Percentiles rank a stretch among this genome's conserved stretches.
Evolutionary conservation across 2,797 vertebrate genomes (phyloP).

Genomic region (Allochrocebus solatus): DNA sequence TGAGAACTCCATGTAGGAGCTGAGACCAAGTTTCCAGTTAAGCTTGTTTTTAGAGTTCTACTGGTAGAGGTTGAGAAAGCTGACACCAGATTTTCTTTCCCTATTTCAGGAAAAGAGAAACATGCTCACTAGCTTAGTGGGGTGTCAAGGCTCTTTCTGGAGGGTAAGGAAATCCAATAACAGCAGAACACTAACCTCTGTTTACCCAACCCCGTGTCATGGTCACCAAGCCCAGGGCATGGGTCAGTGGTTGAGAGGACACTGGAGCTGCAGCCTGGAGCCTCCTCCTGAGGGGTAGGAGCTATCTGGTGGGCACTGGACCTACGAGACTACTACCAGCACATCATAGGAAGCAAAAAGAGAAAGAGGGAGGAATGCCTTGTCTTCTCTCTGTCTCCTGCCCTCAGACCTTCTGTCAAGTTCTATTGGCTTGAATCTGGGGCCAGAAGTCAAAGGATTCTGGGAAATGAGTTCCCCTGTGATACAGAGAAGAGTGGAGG

Average conservation of each 20-base stretch:
- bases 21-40: background rate
- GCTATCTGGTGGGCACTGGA: background rate
- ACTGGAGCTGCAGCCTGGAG: background rate
- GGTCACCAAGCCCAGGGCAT: background rate
- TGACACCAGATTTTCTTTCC: conserved; percentile 69
- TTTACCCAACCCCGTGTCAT: background rate
- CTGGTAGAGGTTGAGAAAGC: conserved; percentile 34
- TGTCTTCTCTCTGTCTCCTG: background rate
- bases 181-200: background rate
- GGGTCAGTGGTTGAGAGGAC: background rate
- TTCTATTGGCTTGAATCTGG: background rate
- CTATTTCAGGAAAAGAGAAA: conserved; percentile 66
- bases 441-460: background rate
- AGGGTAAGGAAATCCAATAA: background rate
- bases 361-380: background rate
- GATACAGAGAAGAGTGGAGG: background rate
- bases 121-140: background rate
- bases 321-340: background rate
- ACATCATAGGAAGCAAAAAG: background rate
- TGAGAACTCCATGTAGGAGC: background rate
- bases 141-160: background rate
- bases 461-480: background rate
- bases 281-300: background rate
- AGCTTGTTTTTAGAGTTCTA: conserved; percentile 49
- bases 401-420: background rate